Base-by-base conservation (phyloP, 2,888 invertebrate genomes). In the Papilio elwesi region DNA sequence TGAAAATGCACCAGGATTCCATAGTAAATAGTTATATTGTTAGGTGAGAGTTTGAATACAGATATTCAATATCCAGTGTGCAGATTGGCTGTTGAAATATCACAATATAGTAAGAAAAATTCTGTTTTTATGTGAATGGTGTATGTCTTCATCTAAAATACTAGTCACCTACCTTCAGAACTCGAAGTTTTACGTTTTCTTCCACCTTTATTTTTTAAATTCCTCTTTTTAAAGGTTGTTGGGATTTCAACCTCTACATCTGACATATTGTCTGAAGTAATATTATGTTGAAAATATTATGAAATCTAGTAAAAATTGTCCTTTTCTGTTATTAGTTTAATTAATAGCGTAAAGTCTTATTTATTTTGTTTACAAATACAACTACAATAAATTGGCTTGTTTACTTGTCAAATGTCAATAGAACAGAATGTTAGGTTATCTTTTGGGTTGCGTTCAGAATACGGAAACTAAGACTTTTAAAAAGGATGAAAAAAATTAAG, bases 141-240 rank as follows among this genome's bases (percentile, higher is more conserved):
- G 26, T 4, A 26, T 26, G 26, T 26, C 26, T 26, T 2, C 4
- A 2, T 26, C 1, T 26, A n/a, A 38, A n/a, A 57, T 57, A 38
- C 4, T 3, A 38, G 13, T 9, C 9, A 59, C 43, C 47, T 84
- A 88, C 87, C 87, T 89, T 94, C 95, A 11, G 95, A 95, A 77
- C 94, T 94, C 0, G 95, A 94, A 43, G 92, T 85, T 83, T 95
- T 95, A 15, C 96, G 94, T 86, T 95, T 95, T 65, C 97, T 90
- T 0, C 94, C 94, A 7, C 94, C 95, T 80, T 89, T 94, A 66
- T 94, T 95, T 75, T 94, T 95, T 4, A 95, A 87, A 82, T 90
- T 95, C 6, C 96, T 94, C 82, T 96, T 97, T 85, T 96, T 97
- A 83, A 97, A 97, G 13, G 89, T 89, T 10, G 87, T 79, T 8